Percentiles rank a stretch among this genome's conserved stretches.
phyloP scores from a whole-genome alignment of 2,888 invertebrate genomes.

The Litoditis marina region DNA sequence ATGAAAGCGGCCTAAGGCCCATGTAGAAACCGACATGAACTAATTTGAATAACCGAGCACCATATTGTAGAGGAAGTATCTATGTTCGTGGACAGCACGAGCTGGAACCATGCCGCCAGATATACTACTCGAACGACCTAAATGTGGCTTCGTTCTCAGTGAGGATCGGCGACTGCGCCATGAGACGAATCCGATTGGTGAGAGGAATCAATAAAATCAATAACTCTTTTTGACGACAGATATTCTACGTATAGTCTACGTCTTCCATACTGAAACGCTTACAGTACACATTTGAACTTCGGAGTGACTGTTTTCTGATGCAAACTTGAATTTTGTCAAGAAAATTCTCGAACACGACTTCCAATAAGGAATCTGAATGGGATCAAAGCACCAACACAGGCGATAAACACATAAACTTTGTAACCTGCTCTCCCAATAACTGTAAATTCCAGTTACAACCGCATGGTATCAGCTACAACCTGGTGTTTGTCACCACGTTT shows the following conservation, averaged over 20 bases:
- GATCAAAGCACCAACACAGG: no score
- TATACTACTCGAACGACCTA: conserved; percentile 44
- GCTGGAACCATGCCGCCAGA: conserved; percentile 41
- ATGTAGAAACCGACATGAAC: no score
- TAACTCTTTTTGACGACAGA: not conserved
- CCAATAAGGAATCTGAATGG: no score
- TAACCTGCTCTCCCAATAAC: no score
- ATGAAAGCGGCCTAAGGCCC: no score
- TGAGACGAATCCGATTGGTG: conserved; percentile 52
- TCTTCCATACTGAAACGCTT: no score
- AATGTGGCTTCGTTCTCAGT: conserved; percentile 45
- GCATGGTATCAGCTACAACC: conserved; percentile 47
- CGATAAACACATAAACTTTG: no score
- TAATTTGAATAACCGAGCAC: no score
- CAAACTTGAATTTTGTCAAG: not conserved
- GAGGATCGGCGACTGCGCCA: conserved; percentile 56
- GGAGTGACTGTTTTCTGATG: conserved; percentile 11
- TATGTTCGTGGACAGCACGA: conserved; percentile 55
- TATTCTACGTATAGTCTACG: no score
- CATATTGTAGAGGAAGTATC: conserved; percentile 52
- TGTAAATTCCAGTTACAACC: conserved; percentile 51
- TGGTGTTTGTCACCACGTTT: conserved; percentile 54
- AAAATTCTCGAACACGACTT: no score
- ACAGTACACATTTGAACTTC: no score
- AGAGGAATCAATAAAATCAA: not conserved